Evolutionary conservation across 1,140 invertebrate species (phyloP).

Genomic region (Hermatobates lingyangjiaoensis): DNA sequence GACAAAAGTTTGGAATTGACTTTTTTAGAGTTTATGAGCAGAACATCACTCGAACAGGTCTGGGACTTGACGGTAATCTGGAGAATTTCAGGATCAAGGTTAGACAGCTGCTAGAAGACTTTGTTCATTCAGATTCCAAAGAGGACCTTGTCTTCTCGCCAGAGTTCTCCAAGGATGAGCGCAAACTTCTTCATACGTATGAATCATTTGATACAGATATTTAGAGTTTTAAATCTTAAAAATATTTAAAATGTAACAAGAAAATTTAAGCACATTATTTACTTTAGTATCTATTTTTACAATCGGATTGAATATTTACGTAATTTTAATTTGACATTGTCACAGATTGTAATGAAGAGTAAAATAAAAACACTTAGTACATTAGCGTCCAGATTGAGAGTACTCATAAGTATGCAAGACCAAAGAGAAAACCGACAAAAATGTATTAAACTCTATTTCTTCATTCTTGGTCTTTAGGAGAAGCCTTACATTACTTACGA

Average conservation of each 20-base stretch:
- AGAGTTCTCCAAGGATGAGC: slow-evolving; percentile 50
- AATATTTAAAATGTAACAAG: too few species aligned
- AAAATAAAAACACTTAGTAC: too few species aligned
- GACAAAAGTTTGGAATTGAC: too few species aligned
- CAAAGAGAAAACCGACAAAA: too few species aligned
- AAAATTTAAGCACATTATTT: neutral
- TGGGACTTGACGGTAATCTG: slow-evolving; percentile 19
- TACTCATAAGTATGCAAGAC: too few species aligned
- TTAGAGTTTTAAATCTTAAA: too few species aligned
- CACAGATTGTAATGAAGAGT: too few species aligned
- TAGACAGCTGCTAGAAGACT: slow-evolving; percentile 23
- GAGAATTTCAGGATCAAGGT: slow-evolving; percentile 8
- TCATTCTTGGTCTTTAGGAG: too few species aligned
- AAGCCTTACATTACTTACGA: too few species aligned
- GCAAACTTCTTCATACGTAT: slow-evolving; percentile 42
- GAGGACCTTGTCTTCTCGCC: slow-evolving; percentile 42
- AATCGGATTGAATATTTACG: neutral
- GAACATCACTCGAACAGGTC: slow-evolving; percentile 22
- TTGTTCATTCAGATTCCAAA: slow-evolving; percentile 28
- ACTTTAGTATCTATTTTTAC: neutral
- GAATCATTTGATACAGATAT: too few species aligned
- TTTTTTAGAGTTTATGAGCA: slow-evolving; percentile 27
- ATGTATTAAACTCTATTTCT: too few species aligned
- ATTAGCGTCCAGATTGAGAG: too few species aligned
- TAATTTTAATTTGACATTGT: neutral